Percentiles rank a stretch among this genome's conserved stretches.
Conservation (phyloP, 2,797 vertebrate genomes). For the Sebastes minor region DNA sequence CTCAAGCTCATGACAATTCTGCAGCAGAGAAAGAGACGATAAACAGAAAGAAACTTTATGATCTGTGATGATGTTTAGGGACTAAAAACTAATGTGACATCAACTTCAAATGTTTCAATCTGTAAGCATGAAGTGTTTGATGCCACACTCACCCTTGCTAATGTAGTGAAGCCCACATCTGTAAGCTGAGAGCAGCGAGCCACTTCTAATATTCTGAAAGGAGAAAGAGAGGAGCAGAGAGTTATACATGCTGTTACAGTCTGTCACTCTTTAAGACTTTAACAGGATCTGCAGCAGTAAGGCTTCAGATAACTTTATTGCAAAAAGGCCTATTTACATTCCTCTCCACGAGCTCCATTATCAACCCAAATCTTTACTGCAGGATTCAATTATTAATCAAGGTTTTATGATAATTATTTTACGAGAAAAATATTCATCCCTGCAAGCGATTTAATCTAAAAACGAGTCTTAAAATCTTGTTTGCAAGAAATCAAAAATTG, state of each 20-base stretch:
- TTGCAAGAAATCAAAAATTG: not conserved
- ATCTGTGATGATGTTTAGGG: not conserved
- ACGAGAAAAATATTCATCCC: not conserved
- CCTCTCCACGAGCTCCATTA: not conserved
- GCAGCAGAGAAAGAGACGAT: slow-evolving; percentile 21
- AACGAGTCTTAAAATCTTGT: not conserved
- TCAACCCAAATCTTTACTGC: not conserved
- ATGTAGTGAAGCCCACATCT: slow-evolving; percentile 95
- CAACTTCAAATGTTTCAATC: not conserved
- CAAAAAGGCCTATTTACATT: not conserved
- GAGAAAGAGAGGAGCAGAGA: slow-evolving; percentile 13
- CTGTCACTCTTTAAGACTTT: not conserved
- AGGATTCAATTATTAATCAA: not conserved
- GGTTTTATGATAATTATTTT: not conserved
- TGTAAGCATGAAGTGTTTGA: not conserved
- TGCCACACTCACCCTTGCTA: slow-evolving; percentile 90
- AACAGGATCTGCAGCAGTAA: not conserved
- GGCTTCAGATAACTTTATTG: not conserved
- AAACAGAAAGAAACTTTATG: not conserved
- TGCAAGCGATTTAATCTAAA: not conserved
- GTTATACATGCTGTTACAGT: slow-evolving; percentile 8
- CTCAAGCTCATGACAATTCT: slow-evolving; percentile 98
- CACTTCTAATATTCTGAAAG: slow-evolving; percentile 94
- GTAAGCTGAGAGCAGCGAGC: slow-evolving; percentile 97
- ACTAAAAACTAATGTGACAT: not conserved